Evolutionary conservation across 2,888 invertebrate species (phyloP).

Genomic region (Lasius platythorax): DNA sequence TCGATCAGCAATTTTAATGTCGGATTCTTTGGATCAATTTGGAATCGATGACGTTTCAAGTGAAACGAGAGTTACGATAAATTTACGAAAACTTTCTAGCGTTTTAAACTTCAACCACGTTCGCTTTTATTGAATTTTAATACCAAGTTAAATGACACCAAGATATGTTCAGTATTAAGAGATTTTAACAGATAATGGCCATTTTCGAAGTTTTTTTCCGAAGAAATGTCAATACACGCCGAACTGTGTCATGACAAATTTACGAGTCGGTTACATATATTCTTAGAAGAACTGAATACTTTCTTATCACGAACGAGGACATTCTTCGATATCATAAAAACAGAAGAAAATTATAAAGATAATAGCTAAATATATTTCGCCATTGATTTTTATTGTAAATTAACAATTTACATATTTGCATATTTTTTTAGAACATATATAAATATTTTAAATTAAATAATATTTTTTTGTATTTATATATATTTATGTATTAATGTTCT

Average conservation of each 20-base stretch:
- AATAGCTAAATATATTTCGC: background rate
- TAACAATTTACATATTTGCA: background rate
- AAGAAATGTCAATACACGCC: background rate
- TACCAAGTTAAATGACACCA: background rate
- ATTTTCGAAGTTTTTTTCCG: background rate
- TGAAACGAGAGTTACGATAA: background rate
- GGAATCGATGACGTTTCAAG: background rate
- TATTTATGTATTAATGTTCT: background rate
- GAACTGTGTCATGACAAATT: slow-evolving; percentile 15
- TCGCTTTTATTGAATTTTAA: slow-evolving; percentile 18
- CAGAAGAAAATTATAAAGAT: background rate
- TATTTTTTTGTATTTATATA: background rate
- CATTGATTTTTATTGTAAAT: background rate
- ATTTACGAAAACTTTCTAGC: background rate
- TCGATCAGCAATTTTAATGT: background rate
- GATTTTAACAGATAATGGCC: background rate
- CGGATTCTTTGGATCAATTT: background rate
- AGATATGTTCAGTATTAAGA: slow-evolving; percentile 1
- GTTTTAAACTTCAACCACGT: background rate
- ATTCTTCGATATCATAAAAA: slow-evolving; percentile 3
- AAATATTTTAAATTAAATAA: background rate
- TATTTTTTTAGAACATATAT: background rate
- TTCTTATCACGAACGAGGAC: slow-evolving; percentile 4
- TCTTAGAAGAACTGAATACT: background rate
- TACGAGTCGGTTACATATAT: background rate